Conservation (phyloP, 1,140 invertebrate genomes). For the Ips typographus region DNA sequence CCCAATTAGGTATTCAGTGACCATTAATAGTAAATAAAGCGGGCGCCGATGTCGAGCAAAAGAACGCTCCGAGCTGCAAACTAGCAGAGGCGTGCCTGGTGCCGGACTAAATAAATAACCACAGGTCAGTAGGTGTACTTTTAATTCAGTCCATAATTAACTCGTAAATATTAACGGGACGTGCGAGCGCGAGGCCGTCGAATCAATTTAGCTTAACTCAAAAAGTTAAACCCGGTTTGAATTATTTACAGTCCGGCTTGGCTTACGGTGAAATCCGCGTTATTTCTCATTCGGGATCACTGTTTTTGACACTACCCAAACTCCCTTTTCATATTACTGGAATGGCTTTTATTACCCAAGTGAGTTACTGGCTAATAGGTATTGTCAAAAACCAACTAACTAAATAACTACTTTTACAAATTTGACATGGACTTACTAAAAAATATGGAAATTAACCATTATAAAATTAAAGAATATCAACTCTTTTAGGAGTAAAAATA, state of each 20-base stretch:
- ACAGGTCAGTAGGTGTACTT: slow-evolving; percentile 15
- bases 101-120: slow-evolving; percentile 10
- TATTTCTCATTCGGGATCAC: slow-evolving; percentile 4
- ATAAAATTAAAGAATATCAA: too few species aligned
- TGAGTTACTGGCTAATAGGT: too few species aligned
- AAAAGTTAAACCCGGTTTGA: slow-evolving; percentile 17
- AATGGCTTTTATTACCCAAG: too few species aligned
- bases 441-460: too few species aligned
- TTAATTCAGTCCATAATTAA: slow-evolving; percentile 20
- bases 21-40: background rate
- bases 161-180: slow-evolving; percentile 19
- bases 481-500: too few species aligned
- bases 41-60: background rate
- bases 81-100: background rate
- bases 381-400: too few species aligned
- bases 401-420: too few species aligned
- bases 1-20: background rate
- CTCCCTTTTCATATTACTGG: too few species aligned
- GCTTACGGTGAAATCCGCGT: background rate
- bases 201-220: slow-evolving; percentile 28
- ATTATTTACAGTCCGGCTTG: slow-evolving; percentile 10
- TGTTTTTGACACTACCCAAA: background rate
- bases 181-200: slow-evolving; percentile 7
- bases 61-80: background rate
- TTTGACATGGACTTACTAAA: too few species aligned